Percentiles rank a stretch among this genome's conserved stretches.
Conservation (phyloP, 2,797 vertebrate genomes). For the Hybognathus amarus region DNA sequence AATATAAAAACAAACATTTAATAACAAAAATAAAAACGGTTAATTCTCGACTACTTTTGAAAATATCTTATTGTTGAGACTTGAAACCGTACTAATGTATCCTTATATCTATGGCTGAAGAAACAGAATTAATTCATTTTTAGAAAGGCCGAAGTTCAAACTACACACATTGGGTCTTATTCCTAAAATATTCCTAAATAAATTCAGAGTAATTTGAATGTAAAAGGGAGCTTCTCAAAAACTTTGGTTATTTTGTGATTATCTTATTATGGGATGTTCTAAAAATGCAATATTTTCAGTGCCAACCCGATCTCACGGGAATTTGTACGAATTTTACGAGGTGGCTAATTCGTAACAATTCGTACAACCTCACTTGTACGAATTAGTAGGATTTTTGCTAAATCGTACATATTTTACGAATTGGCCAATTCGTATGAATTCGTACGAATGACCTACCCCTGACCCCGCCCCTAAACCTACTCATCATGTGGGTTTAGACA, state of each 20-base stretch:
- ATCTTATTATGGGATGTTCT: neutral
- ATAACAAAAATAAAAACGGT: neutral
- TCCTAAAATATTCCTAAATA: neutral
- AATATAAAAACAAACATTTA: neutral
- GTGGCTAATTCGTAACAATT: too few relatives aligned
- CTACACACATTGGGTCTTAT: neutral
- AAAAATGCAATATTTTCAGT: neutral
- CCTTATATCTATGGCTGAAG: neutral
- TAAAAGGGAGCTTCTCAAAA: neutral
- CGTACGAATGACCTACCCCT: too few relatives aligned
- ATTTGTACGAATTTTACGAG: too few relatives aligned
- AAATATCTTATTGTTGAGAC: neutral
- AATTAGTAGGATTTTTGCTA: too few relatives aligned
- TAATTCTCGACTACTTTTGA: neutral
- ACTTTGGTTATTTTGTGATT: neutral
- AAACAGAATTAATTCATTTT: neutral
- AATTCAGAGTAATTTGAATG: neutral
- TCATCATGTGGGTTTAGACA: too few relatives aligned
- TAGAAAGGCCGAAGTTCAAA: neutral
- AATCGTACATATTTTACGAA: too few relatives aligned
- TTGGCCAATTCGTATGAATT: too few relatives aligned
- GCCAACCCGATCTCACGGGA: too few relatives aligned
- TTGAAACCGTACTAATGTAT: neutral
- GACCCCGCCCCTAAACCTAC: too few relatives aligned
- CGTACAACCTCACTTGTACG: too few relatives aligned